Evolutionary conservation across 1,140 invertebrate species (phyloP).

Genomic region (Fopius arisanus): DNA sequence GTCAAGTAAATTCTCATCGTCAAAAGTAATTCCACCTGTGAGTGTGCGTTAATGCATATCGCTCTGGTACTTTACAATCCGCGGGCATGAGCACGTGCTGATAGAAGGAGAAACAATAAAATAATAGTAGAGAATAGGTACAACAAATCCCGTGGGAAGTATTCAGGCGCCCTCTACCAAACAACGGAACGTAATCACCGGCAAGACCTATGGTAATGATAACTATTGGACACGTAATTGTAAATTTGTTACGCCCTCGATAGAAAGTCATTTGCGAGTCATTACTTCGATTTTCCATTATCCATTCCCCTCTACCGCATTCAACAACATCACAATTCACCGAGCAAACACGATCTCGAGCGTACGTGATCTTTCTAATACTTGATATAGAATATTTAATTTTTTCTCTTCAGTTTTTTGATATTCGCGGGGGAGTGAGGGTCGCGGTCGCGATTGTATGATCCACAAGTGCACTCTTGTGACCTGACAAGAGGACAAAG

Average conservation of each 20-base stretch:
- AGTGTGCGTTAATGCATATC: not conserved
- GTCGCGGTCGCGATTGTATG: not conserved
- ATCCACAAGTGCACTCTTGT: not conserved
- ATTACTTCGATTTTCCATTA: conserved; percentile 59
- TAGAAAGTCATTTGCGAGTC: conserved; percentile 58
- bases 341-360: conserved; percentile 14
- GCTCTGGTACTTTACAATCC: not conserved
- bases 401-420: not conserved
- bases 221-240: conserved; percentile 58
- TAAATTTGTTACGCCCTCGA: conserved; percentile 60
- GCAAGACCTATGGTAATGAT: conserved; percentile 52
- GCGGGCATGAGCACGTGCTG: not conserved
- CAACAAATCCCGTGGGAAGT: conserved; percentile 48
- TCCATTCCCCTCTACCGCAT: conserved; percentile 7
- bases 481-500: not conserved
- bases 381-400: not conserved
- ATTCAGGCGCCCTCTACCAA: conserved; percentile 30
- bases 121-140: not conserved
- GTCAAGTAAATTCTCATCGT: too few species aligned
- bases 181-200: conserved; percentile 48
- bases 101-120: not conserved
- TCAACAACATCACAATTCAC: not conserved
- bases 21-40: too few species aligned
- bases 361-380: not conserved
- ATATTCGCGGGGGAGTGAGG: not conserved